Evolutionary conservation across 1,140 invertebrate genomes (phyloP).

Genomic region (Eufriesea mexicana): DNA sequence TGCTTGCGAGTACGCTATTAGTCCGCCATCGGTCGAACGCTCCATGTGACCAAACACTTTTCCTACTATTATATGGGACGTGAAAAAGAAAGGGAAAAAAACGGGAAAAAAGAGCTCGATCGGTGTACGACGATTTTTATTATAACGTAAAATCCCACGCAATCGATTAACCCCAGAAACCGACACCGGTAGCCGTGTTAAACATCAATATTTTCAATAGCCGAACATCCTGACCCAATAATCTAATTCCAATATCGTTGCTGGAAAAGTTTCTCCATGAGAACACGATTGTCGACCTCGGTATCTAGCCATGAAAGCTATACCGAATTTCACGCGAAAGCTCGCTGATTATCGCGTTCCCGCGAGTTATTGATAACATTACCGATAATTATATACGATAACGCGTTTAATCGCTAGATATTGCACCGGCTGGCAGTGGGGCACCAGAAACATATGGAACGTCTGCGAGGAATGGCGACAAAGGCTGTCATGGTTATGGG

Average conservation of each 20-base stretch:
- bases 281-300: constrained; percentile 19
- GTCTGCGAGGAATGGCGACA: constrained; percentile 80
- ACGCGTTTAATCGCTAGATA: constrained; percentile 61
- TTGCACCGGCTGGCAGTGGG: constrained; percentile 75
- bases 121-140: not conserved
- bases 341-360: too few relatives aligned
- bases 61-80: not conserved
- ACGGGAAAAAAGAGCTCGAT: not conserved
- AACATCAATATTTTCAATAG: constrained; percentile 18
- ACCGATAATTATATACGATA: not conserved
- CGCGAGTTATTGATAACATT: not conserved
- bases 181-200: not conserved
- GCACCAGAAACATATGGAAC: constrained; percentile 75
- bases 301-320: not conserved
- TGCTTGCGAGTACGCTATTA: constrained; percentile 22
- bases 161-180: not conserved
- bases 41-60: constrained; percentile 14
- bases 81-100: not conserved
- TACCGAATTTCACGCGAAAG: not conserved
- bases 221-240: constrained; percentile 18
- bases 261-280: constrained; percentile 5
- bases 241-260: constrained; percentile 1
- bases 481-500: constrained; percentile 79
- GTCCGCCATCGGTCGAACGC: constrained; percentile 4
- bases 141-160: not conserved